Base-by-base conservation (phyloP, 2,888 invertebrate genomes). In the Heliconius charithonia region DNA sequence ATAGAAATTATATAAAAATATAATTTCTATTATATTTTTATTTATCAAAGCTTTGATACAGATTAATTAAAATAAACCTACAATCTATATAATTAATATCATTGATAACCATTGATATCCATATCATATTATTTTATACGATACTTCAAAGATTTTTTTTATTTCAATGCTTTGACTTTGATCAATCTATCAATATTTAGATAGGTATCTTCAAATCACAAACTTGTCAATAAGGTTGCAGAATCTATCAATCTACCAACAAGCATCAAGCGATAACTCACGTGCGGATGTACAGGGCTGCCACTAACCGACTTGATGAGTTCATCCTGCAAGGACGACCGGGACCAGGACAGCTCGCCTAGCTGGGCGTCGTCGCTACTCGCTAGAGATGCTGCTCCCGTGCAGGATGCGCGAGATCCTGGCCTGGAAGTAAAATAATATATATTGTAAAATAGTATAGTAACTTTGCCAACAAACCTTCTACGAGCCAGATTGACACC, bases 261-360 rank as follows among this genome's bases (percentile, higher is more conserved):
- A 77, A 66, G 67, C 63, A 29, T 65, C 56, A 79, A 81, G 80
- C 73, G 72, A 86, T 77, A 89, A 94, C 94, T 94, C 89, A 94
- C 94, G 91, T 93, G 93, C 93, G 89, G 87, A 87, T 90, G 85
- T 82, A 88, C 89, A 85, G 92, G 93, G 90, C 93, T 93, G 91
- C 91, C 93, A 95, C 95, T 95, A 93, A 96, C 96, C 95, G 96
- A 95, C 93, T 96, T 95, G 91, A 96, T 95, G 84, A 96, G 95
- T 88, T 97, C 97, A 87, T 97, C 96, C 89, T 97, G 97, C 80
- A 97, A 91, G 41, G 96, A 96, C 82, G 95, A 96, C 32, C 96
- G 95, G 19, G 96, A 96, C 95, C 96, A 96, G 66, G 96, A 96
- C 70, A 96, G 92, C 84, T 96, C 95, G 63, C 95, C 90, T 83